Conservation (phyloP, 1,140 invertebrate genomes). For the Limonius californicus region DNA sequence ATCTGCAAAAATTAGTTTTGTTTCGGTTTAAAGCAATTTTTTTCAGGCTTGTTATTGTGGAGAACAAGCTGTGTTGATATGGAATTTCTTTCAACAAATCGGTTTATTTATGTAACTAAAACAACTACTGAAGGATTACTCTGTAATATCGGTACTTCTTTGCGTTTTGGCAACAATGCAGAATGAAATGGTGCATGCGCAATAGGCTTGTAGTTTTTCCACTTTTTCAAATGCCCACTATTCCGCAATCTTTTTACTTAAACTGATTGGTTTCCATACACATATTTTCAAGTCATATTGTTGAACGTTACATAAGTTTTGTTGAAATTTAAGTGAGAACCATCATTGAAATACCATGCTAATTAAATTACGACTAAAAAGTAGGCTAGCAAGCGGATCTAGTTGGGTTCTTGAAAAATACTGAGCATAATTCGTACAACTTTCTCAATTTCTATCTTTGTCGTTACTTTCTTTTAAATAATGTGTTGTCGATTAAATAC, state of each 20-base stretch:
- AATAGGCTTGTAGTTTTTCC: background rate
- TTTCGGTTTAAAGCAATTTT: no score
- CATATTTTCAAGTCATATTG: background rate
- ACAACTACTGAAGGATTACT: no score
- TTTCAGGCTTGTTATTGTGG: no score
- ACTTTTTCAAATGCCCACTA: background rate
- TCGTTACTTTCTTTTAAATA: constrained; percentile 27
- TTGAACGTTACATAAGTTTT: background rate
- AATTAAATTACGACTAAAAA: constrained; percentile 22
- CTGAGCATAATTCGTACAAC: constrained; percentile 34
- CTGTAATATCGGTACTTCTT: background rate
- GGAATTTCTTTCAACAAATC: no score
- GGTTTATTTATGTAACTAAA: no score
- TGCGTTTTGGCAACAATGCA: background rate
- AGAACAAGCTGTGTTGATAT: no score
- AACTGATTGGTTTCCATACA: background rate
- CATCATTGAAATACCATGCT: background rate
- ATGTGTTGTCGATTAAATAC: background rate
- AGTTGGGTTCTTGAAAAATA: constrained; percentile 29
- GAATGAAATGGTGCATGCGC: background rate
- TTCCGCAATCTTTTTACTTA: background rate
- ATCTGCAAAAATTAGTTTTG: no score
- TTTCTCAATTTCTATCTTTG: constrained; percentile 36
- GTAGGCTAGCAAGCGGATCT: constrained; percentile 35
- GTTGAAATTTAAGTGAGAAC: background rate